Evolutionary conservation across 2,113 vertebrate genomes (phyloP).

Genomic region (Salvelinus namaycush): DNA sequence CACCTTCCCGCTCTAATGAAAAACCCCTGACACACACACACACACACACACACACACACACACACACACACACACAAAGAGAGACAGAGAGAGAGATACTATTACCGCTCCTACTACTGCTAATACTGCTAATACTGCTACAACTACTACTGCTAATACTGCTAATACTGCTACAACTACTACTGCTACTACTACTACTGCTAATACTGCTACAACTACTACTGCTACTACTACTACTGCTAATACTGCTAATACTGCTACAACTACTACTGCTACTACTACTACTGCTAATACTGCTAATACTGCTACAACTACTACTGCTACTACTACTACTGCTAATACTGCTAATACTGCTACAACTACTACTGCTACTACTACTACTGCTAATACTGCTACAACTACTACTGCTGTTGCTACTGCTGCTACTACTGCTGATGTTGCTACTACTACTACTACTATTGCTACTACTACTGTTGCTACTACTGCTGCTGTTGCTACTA

Average conservation of each 20-base stretch:
- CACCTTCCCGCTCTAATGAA: slow-evolving; percentile 4
- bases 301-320: fast-evolving
- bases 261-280: too few relatives aligned
- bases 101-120: too few relatives aligned
- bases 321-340: fast-evolving
- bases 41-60: slow-evolving; percentile 5
- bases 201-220: too few relatives aligned
- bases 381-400: fast-evolving
- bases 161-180: fast-evolving
- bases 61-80: background rate
- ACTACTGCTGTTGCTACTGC: fast-evolving
- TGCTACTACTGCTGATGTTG: fast-evolving
- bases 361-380: too few relatives aligned
- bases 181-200: too few relatives aligned
- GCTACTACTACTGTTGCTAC: too few relatives aligned
- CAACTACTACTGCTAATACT: too few relatives aligned
- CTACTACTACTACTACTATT: fast-evolving
- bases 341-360: fast-evolving
- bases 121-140: fast-evolving
- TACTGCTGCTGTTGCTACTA: fast-evolving
- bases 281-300: fast-evolving
- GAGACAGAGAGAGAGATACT: too few relatives aligned
- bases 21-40: background rate
- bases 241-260: too few relatives aligned
- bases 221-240: fast-evolving